phyloP scores from a whole-genome alignment of 37 sponge, comb jelly and placozoan species.

The Ianthella basta region DNA sequence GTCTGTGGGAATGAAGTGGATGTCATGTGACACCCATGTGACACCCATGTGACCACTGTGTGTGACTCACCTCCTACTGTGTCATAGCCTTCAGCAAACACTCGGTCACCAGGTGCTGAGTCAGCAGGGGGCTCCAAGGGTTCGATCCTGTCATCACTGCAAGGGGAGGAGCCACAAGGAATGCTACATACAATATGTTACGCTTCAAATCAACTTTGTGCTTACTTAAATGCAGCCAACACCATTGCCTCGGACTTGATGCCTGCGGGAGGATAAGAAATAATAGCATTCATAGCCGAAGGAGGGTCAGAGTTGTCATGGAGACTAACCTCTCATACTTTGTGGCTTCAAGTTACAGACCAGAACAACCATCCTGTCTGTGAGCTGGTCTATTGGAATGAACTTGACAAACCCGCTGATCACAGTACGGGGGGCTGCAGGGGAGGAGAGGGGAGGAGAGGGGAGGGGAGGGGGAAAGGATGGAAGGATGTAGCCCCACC shows the following conservation, averaged over 20 bases:
- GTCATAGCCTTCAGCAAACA: slow-evolving; percentile 77
- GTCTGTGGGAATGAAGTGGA: slow-evolving; percentile 1
- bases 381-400: slow-evolving; percentile 71
- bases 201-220: background rate
- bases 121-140: slow-evolving; percentile 70
- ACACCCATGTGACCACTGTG: background rate
- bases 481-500: too few relatives aligned
- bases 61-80: slow-evolving; percentile 43
- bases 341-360: slow-evolving; percentile 92
- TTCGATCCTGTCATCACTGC: slow-evolving; percentile 79
- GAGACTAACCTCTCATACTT: slow-evolving; percentile 79
- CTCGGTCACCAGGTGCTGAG: slow-evolving; percentile 77
- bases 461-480: too few relatives aligned
- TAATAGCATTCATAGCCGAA: background rate
- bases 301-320: background rate
- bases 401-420: slow-evolving; percentile 90
- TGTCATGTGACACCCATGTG: slow-evolving; percentile 27
- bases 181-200: background rate
- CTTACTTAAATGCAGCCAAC: slow-evolving; percentile 73
- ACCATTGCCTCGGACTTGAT: slow-evolving; percentile 84
- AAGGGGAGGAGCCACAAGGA: slow-evolving; percentile 29
- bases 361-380: slow-evolving; percentile 64
- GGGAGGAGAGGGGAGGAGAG: background rate
- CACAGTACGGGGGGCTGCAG: slow-evolving; percentile 71
- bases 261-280: slow-evolving; percentile 45